A percentile compares a stretch with the other conserved stretches of the same genome.
phyloP scores from a whole-genome alignment of 2,113 vertebrate genomes.

The Pterocles orientalis region DNA sequence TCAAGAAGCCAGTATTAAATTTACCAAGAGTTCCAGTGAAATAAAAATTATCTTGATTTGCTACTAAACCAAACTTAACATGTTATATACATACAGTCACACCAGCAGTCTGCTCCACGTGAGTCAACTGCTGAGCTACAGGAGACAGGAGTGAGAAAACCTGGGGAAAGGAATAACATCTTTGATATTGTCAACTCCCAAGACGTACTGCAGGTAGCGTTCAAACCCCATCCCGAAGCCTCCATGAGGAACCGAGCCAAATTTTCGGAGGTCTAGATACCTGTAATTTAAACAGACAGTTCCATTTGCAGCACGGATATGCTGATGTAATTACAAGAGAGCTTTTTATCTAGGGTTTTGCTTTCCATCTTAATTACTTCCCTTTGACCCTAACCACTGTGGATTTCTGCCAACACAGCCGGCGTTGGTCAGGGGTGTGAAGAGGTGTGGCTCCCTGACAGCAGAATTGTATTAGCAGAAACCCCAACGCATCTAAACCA shows the following conservation, averaged over 20 bases:
- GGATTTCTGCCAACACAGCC: not conserved
- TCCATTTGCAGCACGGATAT: not conserved
- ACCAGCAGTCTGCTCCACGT: rapidly evolving
- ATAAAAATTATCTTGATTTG: not conserved
- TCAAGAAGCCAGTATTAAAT: not conserved
- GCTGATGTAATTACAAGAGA: not conserved
- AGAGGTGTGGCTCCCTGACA: not conserved
- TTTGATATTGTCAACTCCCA: constrained; percentile 95
- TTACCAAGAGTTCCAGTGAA: not conserved
- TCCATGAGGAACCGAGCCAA: constrained; percentile 92
- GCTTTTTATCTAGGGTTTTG: not conserved
- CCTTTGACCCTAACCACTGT: not conserved
- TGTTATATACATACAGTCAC: not conserved
- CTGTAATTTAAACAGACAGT: constrained; percentile 72
- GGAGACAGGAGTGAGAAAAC: constrained; percentile 88
- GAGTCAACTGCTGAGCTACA: constrained; percentile 67
- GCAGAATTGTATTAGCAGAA: not conserved
- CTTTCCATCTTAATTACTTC: not conserved
- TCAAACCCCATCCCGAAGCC: constrained; percentile 98
- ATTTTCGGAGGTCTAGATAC: constrained; percentile 94
- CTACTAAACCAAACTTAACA: not conserved
- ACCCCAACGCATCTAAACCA: not conserved
- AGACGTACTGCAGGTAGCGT: constrained; percentile 90
- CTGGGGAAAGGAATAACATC: constrained; percentile 96
- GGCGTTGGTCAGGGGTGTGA: not conserved